Base-by-base conservation (phyloP, 2,888 invertebrate genomes). In the Tuberolachnus salignus region DNA sequence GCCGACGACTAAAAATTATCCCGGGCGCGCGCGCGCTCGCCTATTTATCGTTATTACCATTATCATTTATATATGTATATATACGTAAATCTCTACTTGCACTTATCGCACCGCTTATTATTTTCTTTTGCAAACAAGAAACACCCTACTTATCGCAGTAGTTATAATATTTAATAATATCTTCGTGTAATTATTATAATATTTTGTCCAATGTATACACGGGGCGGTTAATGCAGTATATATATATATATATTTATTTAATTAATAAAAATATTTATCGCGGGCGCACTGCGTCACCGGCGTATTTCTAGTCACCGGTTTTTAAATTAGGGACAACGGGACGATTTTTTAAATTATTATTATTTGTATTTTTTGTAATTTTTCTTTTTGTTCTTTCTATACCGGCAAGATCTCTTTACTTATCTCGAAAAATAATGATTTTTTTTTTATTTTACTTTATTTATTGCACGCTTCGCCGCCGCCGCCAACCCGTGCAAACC, bases 241-340 rank as follows among this genome's bases (percentile, higher is more conserved):
- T 61, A 61, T 59, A 49, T 61, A 67, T 61, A 46, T 23, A 42
- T 69, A 51, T 57, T n/a, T 64, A 66, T 44, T 23, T 74, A 73
- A 55, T 61, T 46, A 16, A 73, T 51, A 73, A 73, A 63, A 73
- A 46, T 59, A 46, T 73, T 49, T 55, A 69, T 78, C 34, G 34
- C 34, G 34, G 34, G 34, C 34, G 34, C 6, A 6, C 6, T 3
- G 42, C 61, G 78, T 78, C 51, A 61, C 69, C 78, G 78, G 78
- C 78, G 69, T 78, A 69, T 78, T 78, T 78, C 78, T 78, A 78
- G 78, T 78, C 78, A 78, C 78, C 78, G 78, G 78, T 69, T 34
- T 34, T n/a, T n/a, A n/a, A n/a, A n/a, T n/a, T 34, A 34, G 34
- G 34, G 78, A 78, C 78, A 69, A 78, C 61, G 78, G 59, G 67